phyloP scores from a whole-genome alignment of 2,113 vertebrate species.

The Cyprinodon brontotheroides region DNA sequence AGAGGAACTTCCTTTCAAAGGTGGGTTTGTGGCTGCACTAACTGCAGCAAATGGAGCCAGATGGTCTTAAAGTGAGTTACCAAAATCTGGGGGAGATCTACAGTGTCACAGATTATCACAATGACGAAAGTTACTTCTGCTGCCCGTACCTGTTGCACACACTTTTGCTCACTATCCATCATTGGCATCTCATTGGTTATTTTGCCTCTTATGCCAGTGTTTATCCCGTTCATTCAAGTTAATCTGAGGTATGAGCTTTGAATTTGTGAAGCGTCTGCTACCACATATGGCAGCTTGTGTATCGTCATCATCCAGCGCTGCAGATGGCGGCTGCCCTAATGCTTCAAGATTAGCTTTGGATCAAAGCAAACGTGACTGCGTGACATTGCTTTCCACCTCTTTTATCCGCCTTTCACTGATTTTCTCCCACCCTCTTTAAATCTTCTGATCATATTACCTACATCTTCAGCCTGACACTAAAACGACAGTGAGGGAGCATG shows the following conservation, averaged over 20 bases:
- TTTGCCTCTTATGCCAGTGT: background rate
- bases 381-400: background rate
- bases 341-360: conserved; percentile 66
- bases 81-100: conserved; percentile 11
- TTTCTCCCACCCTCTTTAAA: background rate
- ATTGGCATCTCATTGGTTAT: background rate
- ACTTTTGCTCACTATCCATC: conserved; percentile 3
- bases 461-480: background rate
- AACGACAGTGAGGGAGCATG: background rate
- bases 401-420: conserved; percentile 36
- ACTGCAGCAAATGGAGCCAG: conserved; percentile 46
- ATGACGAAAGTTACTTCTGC: conserved; percentile 24
- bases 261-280: background rate
- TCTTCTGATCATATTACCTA: conserved; percentile 8
- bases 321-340: conserved; percentile 71
- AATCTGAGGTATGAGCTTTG: conserved; percentile 3
- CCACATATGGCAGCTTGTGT: conserved; percentile 32
- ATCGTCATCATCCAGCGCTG: conserved; percentile 20
- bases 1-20: background rate
- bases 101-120: conserved; percentile 32
- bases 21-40: background rate
- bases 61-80: conserved; percentile 34
- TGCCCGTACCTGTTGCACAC: conserved; percentile 20
- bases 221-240: background rate
- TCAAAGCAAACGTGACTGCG: conserved; percentile 64